Base-by-base conservation (phyloP, 2,888 invertebrate genomes). In the Meganola albula region DNA sequence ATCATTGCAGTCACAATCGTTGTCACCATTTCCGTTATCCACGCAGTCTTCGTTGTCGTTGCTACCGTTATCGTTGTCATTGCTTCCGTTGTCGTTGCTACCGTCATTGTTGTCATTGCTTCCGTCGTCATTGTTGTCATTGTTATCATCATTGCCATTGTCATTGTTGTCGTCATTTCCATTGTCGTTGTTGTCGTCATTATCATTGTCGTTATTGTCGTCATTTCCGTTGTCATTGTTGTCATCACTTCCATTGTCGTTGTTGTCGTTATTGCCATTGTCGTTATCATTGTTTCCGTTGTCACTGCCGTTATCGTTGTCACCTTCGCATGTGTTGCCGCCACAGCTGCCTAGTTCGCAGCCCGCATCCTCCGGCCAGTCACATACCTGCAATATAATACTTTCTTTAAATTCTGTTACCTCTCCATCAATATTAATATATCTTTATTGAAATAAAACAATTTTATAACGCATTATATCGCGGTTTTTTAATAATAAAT, bases 311-410 rank as follows among this genome's bases (percentile, higher is more conserved):
- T 27, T 39, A 1, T 33, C 43, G 0, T 40, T 48, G 7, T 24
- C 18, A 8, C 22, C 24, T n/a, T n/a, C n/a, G n/a, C n/a, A n/a
- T n/a, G n/a, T 5, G 23, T 20, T 7, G 3, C 8, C 8, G 7
- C 20, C 20, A 20, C 20, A 16, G 16, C 4, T n/a, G 20, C 20
- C 20, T 6, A 11, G 11, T 24, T 41, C 41, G 10, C 62, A 62
- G 1, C 49, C 53, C 10, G 48, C 60, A 3, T 35, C 31, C 5
- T 41, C 27, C 0, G 59, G 58, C 47, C 56, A 58, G 12, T 60
- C 56, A 10, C 63, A 62, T 0, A 40, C 31, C 53, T 58, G 47
- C 0, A 40, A 45, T 14, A n/a, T n/a, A n/a, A n/a, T n/a, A n/a
- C n/a, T n/a, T n/a, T n/a, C n/a, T n/a, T n/a, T n/a, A n/a, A n/a